Evolutionary conservation across 2,888 invertebrate species (phyloP).

Genomic region (Zele albiditarsus): DNA sequence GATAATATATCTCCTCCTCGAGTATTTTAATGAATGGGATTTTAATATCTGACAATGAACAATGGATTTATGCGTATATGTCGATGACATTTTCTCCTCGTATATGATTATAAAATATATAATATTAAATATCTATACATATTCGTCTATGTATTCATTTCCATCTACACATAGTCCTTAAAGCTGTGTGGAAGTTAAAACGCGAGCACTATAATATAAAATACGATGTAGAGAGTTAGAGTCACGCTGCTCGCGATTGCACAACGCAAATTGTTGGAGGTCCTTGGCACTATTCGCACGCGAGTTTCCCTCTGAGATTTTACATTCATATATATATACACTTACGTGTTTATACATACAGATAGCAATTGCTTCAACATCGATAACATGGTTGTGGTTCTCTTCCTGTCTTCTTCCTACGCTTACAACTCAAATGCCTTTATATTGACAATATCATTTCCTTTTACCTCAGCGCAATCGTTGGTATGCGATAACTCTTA

Average conservation of each 20-base stretch:
- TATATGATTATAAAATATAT: conserved; percentile 21
- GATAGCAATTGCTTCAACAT: not conserved
- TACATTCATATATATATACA: conserved; percentile 21
- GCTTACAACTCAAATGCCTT: not conserved
- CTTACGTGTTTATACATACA: conserved; percentile 3
- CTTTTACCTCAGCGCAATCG: not conserved
- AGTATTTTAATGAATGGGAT: conserved; percentile 4
- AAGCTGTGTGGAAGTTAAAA: not conserved
- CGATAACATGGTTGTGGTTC: not conserved
- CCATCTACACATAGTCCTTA: not conserved
- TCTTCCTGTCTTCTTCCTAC: conserved; percentile 28
- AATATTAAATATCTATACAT: conserved; percentile 3
- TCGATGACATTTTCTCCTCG: conserved; percentile 27
- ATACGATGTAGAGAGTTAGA: not conserved
- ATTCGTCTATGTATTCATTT: not conserved
- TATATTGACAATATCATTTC: conserved; percentile 17
- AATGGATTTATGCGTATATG: conserved; percentile 40
- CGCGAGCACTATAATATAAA: not conserved
- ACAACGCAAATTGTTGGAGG: conserved; percentile 51
- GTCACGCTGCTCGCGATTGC: conserved; percentile 41
- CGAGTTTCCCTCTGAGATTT: conserved; percentile 49
- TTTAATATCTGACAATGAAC: conserved; percentile 11
- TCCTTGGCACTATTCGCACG: conserved; percentile 56
- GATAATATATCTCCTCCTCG: not conserved
- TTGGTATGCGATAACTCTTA: conserved; percentile 27